A percentile compares a stretch with the other conserved stretches of the same genome.
Evolutionary conservation across 1,140 invertebrate species (phyloP).

Genomic region (Leptopilina clavipes): DNA sequence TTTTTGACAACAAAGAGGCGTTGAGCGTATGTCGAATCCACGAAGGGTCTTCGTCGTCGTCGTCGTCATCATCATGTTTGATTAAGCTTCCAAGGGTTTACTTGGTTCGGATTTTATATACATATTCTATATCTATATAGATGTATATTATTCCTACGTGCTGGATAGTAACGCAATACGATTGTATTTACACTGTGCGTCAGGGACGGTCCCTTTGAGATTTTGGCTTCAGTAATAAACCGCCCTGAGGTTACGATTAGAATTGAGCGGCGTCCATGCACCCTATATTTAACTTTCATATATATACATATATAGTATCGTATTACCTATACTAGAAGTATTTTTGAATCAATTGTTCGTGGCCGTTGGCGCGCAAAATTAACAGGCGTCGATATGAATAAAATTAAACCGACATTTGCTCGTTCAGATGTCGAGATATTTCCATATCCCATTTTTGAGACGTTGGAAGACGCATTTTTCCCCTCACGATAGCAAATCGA

Average conservation of each 20-base stretch:
- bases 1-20: constrained; percentile 33
- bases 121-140: constrained; percentile 1
- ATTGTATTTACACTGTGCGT: constrained; percentile 54
- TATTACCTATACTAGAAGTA: constrained; percentile 7
- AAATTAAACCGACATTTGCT: neutral
- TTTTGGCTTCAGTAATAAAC: constrained; percentile 48
- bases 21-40: constrained; percentile 32
- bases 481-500: neutral
- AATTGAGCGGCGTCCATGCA: constrained; percentile 30
- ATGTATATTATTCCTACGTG: constrained; percentile 21
- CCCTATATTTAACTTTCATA: constrained; percentile 10
- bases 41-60: too few relatives aligned
- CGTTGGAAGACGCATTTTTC: neutral
- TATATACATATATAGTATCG: neutral
- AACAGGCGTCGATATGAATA: constrained; percentile 14
- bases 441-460: neutral
- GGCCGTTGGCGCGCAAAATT: constrained; percentile 2
- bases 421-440: neutral
- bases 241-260: constrained; percentile 45
- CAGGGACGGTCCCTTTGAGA: constrained; percentile 49
- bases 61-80: constrained; percentile 50
- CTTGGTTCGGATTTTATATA: constrained; percentile 50
- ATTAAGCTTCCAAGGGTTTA: constrained; percentile 47
- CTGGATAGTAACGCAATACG: constrained; percentile 54
- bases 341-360: constrained; percentile 22